Conservation (phyloP, 2,888 invertebrate species). For the Sympetrum striolatum region DNA sequence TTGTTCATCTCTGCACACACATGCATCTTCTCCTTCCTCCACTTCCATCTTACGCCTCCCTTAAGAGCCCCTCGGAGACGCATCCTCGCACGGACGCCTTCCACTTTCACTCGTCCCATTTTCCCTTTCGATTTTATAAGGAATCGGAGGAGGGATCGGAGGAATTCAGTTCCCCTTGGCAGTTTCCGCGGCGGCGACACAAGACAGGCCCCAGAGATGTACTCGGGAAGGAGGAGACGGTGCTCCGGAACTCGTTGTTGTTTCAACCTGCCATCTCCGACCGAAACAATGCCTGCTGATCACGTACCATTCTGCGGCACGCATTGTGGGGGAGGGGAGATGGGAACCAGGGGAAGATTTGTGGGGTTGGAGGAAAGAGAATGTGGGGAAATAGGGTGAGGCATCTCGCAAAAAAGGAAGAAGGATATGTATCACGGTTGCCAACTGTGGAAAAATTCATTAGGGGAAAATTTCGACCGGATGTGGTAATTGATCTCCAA, state of each 20-base stretch:
- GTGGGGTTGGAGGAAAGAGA: background rate
- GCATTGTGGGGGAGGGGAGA: background rate
- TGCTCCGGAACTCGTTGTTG: slow-evolving; percentile 5
- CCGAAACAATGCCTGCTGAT: slow-evolving; percentile 35
- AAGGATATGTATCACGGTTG: background rate
- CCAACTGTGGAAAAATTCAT: too few species aligned
- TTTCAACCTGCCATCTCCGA: background rate
- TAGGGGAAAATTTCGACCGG: too few species aligned
- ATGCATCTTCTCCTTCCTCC: background rate
- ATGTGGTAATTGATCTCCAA: too few species aligned
- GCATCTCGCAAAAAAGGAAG: background rate
- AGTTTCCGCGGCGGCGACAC: background rate
- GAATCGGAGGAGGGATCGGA: background rate
- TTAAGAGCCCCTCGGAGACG: background rate
- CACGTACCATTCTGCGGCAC: slow-evolving; percentile 28
- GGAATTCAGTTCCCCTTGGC: background rate
- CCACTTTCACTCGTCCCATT: background rate
- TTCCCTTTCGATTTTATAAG: background rate
- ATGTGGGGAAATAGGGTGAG: background rate
- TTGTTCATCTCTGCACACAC: background rate
- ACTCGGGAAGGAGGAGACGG: background rate
- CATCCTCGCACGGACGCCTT: background rate
- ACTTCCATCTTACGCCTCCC: background rate
- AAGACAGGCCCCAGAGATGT: background rate
- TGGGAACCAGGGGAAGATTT: background rate